Percentiles rank a stretch among this genome's conserved stretches.
phyloP scores from a whole-genome alignment of 2,797 vertebrate genomes.

The Oophaga sylvatica region DNA sequence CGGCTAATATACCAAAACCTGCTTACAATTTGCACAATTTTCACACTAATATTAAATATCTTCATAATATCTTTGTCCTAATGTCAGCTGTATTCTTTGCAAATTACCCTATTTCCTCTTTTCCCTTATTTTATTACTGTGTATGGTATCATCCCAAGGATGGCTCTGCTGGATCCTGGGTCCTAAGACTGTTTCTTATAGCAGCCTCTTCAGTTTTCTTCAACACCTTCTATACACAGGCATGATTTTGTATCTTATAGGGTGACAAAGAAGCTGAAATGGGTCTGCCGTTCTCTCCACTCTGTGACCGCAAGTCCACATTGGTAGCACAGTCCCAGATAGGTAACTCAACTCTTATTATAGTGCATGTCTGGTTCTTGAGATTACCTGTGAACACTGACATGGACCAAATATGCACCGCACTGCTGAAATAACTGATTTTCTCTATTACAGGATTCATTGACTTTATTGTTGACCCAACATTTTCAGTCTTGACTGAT shows the following conservation, averaged over 20 bases:
- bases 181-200: not conserved
- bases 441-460: slow-evolving; percentile 82
- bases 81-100: not conserved
- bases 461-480: slow-evolving; percentile 93
- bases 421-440: not conserved
- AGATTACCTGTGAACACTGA: not conserved
- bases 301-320: slow-evolving; percentile 90
- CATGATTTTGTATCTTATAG: slow-evolving; percentile 68
- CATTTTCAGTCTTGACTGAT: slow-evolving; percentile 90
- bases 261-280: slow-evolving; percentile 93
- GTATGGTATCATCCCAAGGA: not conserved
- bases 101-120: not conserved
- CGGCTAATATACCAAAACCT: not conserved
- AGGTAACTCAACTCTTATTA: slow-evolving; percentile 71
- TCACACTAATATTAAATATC: not conserved
- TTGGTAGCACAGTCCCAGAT: slow-evolving; percentile 93
- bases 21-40: not conserved
- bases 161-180: not conserved
- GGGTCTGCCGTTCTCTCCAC: slow-evolving; percentile 88
- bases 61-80: not conserved
- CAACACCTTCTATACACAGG: not conserved
- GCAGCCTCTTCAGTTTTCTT: not conserved
- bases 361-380: not conserved
- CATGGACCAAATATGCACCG: not conserved
- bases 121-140: not conserved